phyloP scores from a whole-genome alignment of 2,797 vertebrate genomes.

The Mus minutoides region DNA sequence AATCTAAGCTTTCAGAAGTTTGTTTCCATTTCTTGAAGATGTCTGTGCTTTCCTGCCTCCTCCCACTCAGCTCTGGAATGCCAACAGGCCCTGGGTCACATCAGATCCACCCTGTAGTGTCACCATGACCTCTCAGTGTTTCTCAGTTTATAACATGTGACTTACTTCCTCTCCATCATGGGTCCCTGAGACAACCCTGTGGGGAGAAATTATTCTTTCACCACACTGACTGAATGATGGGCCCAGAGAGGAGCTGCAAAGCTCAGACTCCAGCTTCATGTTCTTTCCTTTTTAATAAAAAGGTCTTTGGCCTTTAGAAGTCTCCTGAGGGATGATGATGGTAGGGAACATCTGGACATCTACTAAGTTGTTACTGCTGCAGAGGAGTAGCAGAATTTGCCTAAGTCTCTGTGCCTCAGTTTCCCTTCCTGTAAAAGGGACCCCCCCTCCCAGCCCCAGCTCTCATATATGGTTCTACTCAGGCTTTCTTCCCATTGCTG shows the following conservation, averaged over 20 bases:
- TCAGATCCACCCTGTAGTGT: background rate
- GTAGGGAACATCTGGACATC: background rate
- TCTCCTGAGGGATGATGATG: background rate
- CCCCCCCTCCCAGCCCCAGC: background rate
- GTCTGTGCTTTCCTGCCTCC: background rate
- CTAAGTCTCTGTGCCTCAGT: background rate
- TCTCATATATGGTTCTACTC: too few relatives aligned
- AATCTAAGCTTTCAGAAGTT: background rate
- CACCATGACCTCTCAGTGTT: background rate
- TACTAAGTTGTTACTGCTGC: background rate
- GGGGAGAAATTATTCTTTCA: background rate
- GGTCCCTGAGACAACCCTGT: background rate
- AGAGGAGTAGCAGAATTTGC: background rate
- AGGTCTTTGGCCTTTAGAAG: background rate
- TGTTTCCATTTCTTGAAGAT: slow-evolving; percentile 12
- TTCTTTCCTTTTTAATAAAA: background rate
- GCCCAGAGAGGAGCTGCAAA: background rate
- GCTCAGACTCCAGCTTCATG: background rate
- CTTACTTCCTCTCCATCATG: background rate
- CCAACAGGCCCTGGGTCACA: background rate
- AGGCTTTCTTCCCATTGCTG: too few relatives aligned
- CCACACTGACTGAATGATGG: background rate
- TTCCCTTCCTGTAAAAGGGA: slow-evolving; percentile 1
- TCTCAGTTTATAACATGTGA: background rate
- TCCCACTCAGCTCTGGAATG: background rate